Percentiles rank a stretch among this genome's conserved stretches.
phyloP scores from a whole-genome alignment of 2,113 vertebrate species.

The Syngnathoides biaculeatus region DNA sequence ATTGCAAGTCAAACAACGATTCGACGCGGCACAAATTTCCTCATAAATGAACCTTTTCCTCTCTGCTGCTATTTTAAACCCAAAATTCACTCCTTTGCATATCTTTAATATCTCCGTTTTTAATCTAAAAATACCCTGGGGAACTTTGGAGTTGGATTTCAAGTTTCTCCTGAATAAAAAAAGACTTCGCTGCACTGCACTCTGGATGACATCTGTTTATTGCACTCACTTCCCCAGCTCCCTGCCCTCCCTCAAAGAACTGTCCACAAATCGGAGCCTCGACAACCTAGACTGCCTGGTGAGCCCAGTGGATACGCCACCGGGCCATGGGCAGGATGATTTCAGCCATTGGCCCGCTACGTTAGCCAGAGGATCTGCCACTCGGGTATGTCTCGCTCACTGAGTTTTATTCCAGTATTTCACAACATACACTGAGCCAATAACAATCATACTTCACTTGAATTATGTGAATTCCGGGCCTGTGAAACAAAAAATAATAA shows the following conservation, averaged over 20 bases:
- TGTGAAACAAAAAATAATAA: too few relatives aligned
- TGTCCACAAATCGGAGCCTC: constrained; percentile 83
- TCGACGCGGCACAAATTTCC: constrained; percentile 10
- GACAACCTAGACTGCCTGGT: constrained; percentile 93
- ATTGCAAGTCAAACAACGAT: constrained; percentile 6
- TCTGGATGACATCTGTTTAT: constrained; percentile 34
- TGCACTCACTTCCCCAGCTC: constrained; percentile 55
- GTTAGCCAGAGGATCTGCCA: constrained; percentile 59
- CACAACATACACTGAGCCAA: not conserved
- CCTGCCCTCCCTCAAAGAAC: constrained; percentile 75
- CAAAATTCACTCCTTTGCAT: constrained; percentile 21
- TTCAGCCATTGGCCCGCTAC: constrained; percentile 84
- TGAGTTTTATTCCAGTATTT: not conserved
- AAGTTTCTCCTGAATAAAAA: constrained; percentile 44
- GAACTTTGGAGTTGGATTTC: constrained; percentile 25
- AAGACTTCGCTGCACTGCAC: constrained; percentile 29
- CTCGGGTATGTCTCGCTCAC: constrained; percentile 49
- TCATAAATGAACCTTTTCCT: constrained; percentile 48
- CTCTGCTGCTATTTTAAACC: constrained; percentile 49
- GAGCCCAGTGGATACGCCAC: constrained; percentile 83
- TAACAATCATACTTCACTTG: too few relatives aligned
- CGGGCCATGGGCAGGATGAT: constrained; percentile 85
- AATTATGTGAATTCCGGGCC: too few relatives aligned
- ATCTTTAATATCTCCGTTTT: constrained; percentile 22
- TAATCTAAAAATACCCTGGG: constrained; percentile 42